Evolutionary conservation across 2,113 vertebrate genomes (phyloP).

Genomic region (Porphyrio hochstetteri): DNA sequence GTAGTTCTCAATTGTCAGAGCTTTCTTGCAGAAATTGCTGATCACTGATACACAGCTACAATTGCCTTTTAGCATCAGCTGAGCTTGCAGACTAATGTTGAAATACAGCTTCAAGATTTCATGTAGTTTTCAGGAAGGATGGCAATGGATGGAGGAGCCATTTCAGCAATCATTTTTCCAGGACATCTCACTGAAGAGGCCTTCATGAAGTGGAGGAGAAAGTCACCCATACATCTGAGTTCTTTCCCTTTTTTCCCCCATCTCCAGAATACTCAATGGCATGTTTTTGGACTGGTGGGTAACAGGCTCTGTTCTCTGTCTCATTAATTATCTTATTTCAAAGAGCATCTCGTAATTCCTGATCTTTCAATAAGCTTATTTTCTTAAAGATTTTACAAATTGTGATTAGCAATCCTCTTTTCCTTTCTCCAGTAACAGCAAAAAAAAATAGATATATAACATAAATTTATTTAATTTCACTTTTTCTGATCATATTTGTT

Average conservation of each 20-base stretch:
- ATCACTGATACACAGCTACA: not conserved
- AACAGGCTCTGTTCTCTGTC: not conserved
- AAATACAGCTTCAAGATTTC: not conserved
- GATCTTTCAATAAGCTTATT: not conserved
- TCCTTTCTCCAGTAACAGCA: not conserved
- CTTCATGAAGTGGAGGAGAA: not conserved
- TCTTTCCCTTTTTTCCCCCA: accelerated
- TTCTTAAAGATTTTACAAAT: not conserved
- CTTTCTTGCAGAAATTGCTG: not conserved
- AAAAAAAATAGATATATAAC: not conserved
- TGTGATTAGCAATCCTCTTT: not conserved
- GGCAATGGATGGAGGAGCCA: not conserved
- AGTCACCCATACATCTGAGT: not conserved
- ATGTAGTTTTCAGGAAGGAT: not conserved
- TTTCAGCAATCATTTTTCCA: not conserved
- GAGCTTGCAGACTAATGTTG: not conserved
- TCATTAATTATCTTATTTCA: not conserved
- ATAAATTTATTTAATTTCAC: not conserved
- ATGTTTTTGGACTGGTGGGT: not conserved
- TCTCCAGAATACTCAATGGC: not conserved
- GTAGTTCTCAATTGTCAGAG: not conserved
- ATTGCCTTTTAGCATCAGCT: not conserved
- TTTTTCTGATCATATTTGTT: not conserved
- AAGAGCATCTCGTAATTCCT: not conserved
- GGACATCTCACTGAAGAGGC: not conserved